Evolutionary conservation across 2,888 invertebrate genomes (phyloP).

Genomic region (Heliconius ethilla): DNA sequence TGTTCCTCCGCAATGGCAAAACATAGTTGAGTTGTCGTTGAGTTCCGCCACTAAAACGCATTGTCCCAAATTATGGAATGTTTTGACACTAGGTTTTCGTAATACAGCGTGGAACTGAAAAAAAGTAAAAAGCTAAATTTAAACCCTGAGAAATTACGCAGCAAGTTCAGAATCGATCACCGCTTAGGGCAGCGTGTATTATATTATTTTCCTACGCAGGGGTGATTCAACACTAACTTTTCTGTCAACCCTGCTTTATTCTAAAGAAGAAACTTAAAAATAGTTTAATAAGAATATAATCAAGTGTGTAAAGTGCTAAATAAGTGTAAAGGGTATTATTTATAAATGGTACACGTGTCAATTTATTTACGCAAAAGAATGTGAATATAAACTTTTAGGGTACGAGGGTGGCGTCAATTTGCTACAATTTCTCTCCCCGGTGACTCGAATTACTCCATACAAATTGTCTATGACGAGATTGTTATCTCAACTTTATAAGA

Average conservation of each 20-base stretch:
- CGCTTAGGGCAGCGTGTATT: no score
- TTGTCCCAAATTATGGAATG: no score
- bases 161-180: no score
- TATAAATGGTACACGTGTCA: constrained; percentile 27
- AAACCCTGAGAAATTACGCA: no score
- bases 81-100: no score
- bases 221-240: no score
- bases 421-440: constrained; percentile 61
- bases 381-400: constrained; percentile 72
- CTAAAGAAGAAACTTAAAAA: not conserved
- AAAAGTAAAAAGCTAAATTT: no score
- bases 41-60: no score
- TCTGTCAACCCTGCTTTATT: not conserved
- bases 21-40: no score
- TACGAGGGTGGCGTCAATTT: constrained; percentile 71
- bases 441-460: constrained; percentile 71
- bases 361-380: constrained; percentile 50
- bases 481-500: constrained; percentile 66
- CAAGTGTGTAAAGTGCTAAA: not conserved
- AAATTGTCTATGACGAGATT: constrained; percentile 66
- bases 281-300: not conserved
- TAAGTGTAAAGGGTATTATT: constrained; percentile 8
- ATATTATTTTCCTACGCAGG: no score
- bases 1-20: not conserved
- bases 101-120: no score